phyloP scores from a whole-genome alignment of 2,797 vertebrate species.

The Ptychadena robeensis region DNA sequence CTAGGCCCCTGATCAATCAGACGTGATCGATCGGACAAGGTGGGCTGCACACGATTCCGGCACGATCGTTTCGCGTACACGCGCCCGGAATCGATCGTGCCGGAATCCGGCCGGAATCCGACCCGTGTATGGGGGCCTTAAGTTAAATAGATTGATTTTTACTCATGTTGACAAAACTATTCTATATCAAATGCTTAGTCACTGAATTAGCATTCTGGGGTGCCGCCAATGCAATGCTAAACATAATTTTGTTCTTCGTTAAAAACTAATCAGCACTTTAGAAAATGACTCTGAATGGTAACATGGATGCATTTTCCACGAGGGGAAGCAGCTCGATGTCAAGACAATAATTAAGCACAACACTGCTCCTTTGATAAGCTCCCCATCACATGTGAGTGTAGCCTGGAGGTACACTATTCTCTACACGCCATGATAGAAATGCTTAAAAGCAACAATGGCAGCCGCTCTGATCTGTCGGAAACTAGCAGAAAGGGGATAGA shows the following conservation, averaged over 20 bases:
- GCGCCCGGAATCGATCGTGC: no score
- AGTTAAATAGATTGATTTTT: no score
- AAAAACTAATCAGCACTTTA: constrained; percentile 22
- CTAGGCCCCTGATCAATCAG: no score
- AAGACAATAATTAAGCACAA: constrained; percentile 51
- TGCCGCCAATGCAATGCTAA: constrained; percentile 19
- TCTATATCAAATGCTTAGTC: not conserved
- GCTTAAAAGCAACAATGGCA: no score
- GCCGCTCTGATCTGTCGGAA: no score
- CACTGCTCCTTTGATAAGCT: constrained; percentile 26
- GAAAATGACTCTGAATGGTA: constrained; percentile 23
- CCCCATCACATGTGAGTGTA: constrained; percentile 13
- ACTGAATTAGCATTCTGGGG: constrained; percentile 7
- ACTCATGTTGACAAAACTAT: no score
- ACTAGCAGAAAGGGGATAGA: no score
- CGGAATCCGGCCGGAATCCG: no score
- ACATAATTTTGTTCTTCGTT: constrained; percentile 33
- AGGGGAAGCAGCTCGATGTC: constrained; percentile 18
- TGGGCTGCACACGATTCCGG: no score
- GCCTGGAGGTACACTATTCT: constrained; percentile 8
- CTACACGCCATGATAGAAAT: constrained; percentile 3
- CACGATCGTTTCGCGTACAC: no score
- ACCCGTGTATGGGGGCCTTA: no score
- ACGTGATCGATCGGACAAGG: no score
- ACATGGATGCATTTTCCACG: constrained; percentile 3